Evolutionary conservation across 2,888 invertebrate genomes (phyloP).

Genomic region (Andrena minutula): DNA sequence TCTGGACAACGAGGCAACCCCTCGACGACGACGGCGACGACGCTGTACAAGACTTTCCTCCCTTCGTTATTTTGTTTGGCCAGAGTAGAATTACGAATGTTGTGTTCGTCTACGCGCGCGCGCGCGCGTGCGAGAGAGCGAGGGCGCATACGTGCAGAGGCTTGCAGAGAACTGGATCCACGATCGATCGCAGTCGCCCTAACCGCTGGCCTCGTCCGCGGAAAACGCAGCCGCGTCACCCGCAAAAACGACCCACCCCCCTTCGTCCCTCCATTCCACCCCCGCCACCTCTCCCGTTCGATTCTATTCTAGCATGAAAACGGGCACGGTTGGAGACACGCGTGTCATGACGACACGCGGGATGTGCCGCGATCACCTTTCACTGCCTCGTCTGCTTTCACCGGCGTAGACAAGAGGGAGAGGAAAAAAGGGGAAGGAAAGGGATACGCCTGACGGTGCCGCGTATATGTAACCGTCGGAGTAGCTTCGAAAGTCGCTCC

Average conservation of each 20-base stretch:
- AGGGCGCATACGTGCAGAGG: neutral
- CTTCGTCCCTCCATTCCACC: neutral
- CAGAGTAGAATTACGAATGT: constrained; percentile 39
- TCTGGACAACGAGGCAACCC: constrained; percentile 67
- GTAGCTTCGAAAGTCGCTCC: constrained; percentile 65
- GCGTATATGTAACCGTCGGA: constrained; percentile 45
- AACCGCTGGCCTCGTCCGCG: neutral
- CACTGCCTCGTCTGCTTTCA: constrained; percentile 64
- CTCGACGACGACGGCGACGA: constrained; percentile 51
- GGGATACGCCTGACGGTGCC: constrained; percentile 47
- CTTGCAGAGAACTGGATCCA: constrained; percentile 10
- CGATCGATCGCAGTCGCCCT: constrained; percentile 18
- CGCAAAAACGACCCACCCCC: neutral
- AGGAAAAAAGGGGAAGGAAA: constrained; percentile 5
- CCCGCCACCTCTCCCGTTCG: neutral
- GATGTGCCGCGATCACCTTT: constrained; percentile 64
- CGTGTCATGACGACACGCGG: constrained; percentile 37
- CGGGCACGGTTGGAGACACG: constrained; percentile 41
- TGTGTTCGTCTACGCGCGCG: neutral
- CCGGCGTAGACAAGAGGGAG: constrained; percentile 38
- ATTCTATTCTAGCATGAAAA: constrained; percentile 40
- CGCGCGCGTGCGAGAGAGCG: too few species aligned
- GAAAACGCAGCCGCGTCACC: neutral
- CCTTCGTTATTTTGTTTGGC: constrained; percentile 41
- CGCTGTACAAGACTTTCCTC: constrained; percentile 35